phyloP scores from a whole-genome alignment of 2,797 vertebrate genomes.

The Phataginus tetradactyla region DNA sequence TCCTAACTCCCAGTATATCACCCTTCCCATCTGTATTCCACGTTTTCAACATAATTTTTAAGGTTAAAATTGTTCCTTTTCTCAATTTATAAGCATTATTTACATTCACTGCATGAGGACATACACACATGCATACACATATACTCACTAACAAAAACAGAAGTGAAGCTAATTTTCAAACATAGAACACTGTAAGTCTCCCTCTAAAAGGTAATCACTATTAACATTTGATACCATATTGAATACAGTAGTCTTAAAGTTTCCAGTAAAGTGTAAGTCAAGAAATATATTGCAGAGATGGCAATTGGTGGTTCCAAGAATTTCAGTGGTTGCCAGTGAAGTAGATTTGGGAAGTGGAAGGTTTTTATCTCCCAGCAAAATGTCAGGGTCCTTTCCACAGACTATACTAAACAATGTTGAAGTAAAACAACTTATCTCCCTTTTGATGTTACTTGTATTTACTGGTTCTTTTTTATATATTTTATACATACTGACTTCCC shows the following conservation, averaged over 20 bases:
- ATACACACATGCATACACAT: not conserved
- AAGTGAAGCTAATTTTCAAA: not conserved
- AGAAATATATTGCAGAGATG: not conserved
- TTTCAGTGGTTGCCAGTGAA: not conserved
- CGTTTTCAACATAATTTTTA: not conserved
- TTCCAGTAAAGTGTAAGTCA: constrained; percentile 16
- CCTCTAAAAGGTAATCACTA: not conserved
- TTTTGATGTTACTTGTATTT: not conserved
- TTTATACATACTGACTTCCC: not conserved
- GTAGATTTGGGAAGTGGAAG: not conserved
- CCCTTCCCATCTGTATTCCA: not conserved
- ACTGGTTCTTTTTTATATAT: not conserved
- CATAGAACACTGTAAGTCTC: not conserved
- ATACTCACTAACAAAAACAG: not conserved
- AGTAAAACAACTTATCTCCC: not conserved
- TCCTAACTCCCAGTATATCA: not conserved
- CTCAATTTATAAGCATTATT: not conserved
- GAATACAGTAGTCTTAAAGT: not conserved
- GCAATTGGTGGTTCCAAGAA: not conserved
- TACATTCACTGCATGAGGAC: not conserved
- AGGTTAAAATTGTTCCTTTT: not conserved
- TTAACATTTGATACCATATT: not conserved
- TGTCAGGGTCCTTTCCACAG: constrained; percentile 17
- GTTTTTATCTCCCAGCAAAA: not conserved
- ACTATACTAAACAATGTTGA: not conserved